These are phyloP conservation scores for Beaufortia kweichowensis DNA, from an alignment of 2,113 vertebrate genomes.

Conservation along the genomic window DNA sequence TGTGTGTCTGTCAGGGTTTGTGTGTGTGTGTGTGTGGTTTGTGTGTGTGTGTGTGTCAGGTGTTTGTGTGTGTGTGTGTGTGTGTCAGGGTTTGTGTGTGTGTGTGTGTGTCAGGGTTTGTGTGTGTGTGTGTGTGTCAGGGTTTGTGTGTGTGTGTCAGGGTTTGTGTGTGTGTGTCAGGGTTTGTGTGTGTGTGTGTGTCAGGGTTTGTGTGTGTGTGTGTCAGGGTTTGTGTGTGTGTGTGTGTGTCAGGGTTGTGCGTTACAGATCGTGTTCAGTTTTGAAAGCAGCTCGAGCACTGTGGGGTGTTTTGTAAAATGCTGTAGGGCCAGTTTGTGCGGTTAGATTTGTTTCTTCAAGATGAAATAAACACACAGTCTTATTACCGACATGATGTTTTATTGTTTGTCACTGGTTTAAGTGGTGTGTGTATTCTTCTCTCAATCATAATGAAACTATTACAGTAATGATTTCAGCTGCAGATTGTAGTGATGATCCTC, in stretches of 20 bases:
- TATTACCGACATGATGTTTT: too few species aligned
- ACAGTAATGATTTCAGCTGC: too few species aligned
- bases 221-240: not conserved
- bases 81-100: too few species aligned
- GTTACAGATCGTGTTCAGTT: not conserved
- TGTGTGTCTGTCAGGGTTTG: too few species aligned
- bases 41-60: too few species aligned
- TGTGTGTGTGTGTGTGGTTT: too few species aligned
- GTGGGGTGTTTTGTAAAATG: not conserved
- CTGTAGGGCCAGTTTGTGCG: constrained; percentile 41
- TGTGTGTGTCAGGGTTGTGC: not conserved
- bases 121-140: too few species aligned
- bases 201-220: not conserved
- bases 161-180: too few species aligned
- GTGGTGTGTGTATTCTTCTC: not conserved
- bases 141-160: too few species aligned
- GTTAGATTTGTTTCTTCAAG: constrained; percentile 25
- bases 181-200: constrained; percentile 12
- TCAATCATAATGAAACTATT: constrained; percentile 7
- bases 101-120: too few species aligned
- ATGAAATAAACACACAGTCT: too few species aligned
- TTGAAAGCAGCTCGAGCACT: not conserved
- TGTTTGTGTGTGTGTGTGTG: too few species aligned
- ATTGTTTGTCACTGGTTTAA: not conserved
- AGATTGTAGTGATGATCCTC: constrained; percentile 58